Conservation (phyloP, 2,888 invertebrate genomes). For the Nasonovia ribisnigri region DNA sequence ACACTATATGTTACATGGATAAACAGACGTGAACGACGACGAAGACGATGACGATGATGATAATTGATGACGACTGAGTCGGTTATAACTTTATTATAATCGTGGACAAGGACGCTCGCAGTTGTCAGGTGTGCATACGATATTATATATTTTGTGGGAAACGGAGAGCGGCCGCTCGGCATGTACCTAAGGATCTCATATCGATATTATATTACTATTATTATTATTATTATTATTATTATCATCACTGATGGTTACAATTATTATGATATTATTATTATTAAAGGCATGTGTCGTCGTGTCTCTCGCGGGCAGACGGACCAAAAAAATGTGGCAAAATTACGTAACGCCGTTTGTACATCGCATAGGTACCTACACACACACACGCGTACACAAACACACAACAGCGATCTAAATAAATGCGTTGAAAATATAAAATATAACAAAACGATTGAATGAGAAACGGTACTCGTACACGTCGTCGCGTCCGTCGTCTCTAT, state of each 20-base stretch:
- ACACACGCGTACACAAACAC: neutral
- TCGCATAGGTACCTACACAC: neutral
- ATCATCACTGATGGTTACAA: neutral
- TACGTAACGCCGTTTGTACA: neutral
- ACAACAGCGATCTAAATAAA: neutral
- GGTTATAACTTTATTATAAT: neutral
- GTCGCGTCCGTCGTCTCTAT: neutral
- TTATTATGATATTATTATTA: neutral
- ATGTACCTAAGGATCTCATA: neutral
- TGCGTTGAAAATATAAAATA: neutral
- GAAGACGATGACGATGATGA: neutral
- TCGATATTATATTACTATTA: neutral
- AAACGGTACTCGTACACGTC: constrained; percentile 37
- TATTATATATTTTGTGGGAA: neutral
- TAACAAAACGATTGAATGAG: constrained; percentile 7
- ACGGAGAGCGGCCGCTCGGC: neutral
- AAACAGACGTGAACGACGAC: neutral
- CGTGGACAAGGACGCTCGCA: neutral
- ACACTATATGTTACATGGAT: neutral
- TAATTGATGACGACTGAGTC: neutral
- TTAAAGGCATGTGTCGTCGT: constrained; percentile 11
- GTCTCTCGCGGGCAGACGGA: neutral
- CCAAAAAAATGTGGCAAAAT: neutral
- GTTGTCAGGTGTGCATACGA: neutral
- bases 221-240: neutral